phyloP scores from a whole-genome alignment of 2,113 vertebrate genomes.

The Lepus americanus region DNA sequence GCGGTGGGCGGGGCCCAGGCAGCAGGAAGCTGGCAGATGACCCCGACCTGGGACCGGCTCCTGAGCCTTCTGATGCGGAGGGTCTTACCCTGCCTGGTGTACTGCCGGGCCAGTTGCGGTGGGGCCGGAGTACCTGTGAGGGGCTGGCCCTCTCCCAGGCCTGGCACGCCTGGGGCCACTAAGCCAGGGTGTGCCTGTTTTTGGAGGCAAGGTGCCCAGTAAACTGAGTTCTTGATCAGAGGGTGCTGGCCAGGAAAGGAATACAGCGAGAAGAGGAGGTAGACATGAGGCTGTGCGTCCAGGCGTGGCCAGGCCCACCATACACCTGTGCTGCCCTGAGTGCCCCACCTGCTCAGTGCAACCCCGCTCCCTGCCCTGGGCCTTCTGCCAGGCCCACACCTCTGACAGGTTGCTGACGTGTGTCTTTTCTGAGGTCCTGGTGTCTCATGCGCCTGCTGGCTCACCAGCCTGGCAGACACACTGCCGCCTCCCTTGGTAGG shows the following conservation, averaged over 20 bases:
- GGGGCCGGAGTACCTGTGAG: not conserved
- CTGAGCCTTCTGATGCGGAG: not conserved
- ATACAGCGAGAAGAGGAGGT: not conserved
- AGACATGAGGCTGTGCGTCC: not conserved
- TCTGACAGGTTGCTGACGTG: too few relatives aligned
- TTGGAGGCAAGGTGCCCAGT: not conserved
- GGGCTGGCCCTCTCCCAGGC: not conserved
- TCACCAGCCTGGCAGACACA: not conserved
- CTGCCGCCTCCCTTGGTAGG: fast-evolving
- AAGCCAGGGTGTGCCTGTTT: not conserved
- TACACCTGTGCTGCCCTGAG: not conserved
- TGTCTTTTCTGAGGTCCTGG: not conserved
- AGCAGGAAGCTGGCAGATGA: not conserved
- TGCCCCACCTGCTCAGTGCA: not conserved
- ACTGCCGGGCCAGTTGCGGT: fast-evolving
- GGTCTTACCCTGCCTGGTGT: not conserved
- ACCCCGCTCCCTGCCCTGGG: not conserved
- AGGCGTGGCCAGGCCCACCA: fast-evolving
- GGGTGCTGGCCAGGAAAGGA: not conserved
- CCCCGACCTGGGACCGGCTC: not conserved
- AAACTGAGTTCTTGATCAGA: not conserved
- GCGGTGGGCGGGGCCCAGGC: not conserved
- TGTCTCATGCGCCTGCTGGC: not conserved
- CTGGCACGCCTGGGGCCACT: not conserved
- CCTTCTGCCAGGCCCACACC: not conserved